Evolutionary conservation across 2,888 invertebrate genomes (phyloP), one percentile per base, ranked within the genome.

Genomic region (Idaea aversata): DNA sequence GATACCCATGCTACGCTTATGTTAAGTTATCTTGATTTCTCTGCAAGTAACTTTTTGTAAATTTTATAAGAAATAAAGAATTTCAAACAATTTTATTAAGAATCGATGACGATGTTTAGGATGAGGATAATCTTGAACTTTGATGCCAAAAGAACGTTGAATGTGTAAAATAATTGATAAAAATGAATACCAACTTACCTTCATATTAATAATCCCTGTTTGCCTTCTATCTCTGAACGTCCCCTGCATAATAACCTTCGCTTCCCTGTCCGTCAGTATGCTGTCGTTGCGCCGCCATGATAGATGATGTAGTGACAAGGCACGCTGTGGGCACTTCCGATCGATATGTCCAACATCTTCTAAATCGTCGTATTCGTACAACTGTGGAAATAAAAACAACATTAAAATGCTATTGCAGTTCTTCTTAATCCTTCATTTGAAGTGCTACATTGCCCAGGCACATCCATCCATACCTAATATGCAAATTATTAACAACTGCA

Each of bases 351-450:
- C 95, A 0, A 85, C 88, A 78, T 95, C 94, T 34, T 92, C 84
- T 2, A 90, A 65, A 76, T 95, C 95, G 65, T 95, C 88, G 79
- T 94, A 95, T 75, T 95, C 94, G 75, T 92, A 91, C 57, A 95
- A 75, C 95, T 95, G 80, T 4, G 47, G 47, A 13, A 2, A 47
- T 47, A 47, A 4, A 10, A 47, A 47, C 10, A 10, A 47, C 3
- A 47, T 47, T 7, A 47, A 13, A 47, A 36, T 36, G 36, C 36
- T 36, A 36, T 36, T 5, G 10, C 10, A 36, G 5, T 36, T 5
- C 47, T 4, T 7, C 3, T 47, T 6, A 1, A 6, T 47, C 13
- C 36, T 36, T 7, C 10, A 7, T 7, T 47, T 47, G 0, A 47
- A 47, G 47, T 47, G 47, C 47, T 7, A 47, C 10, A 47, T 10